Evolutionary conservation across 2,888 invertebrate species (phyloP), one percentile per base, ranked within the genome.

Genomic region (Elysia crispata): DNA sequence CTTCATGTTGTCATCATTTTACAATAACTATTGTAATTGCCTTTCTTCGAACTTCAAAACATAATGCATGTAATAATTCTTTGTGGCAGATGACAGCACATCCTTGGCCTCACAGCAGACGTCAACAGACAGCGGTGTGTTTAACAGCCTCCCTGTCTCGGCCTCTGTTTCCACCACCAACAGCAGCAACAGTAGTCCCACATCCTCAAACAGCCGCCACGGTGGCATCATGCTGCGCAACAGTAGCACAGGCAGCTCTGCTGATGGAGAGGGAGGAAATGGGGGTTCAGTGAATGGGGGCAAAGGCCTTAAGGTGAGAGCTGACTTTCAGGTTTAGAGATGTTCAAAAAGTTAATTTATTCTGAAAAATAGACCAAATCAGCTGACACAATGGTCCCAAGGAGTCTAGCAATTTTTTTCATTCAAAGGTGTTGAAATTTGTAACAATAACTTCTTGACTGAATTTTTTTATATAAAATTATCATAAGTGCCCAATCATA

Each of bases 51-150:
- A 1, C 13, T 25, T 8, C 5, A n/a, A 25, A 73, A 30, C n/a
- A n/a, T 30, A 5, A 13, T 18, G 11, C 69, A 30, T 15, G 15
- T 8, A 1, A 20, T 31, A 69, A 13, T 20, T 69, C 31, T 30
- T 11, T 30, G 41, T 49, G 20, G 1, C 69, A 72, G 87, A 86
- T n/a, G 88, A 89, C 64, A 82, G 84, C 0, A 79, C 85, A 0
- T 87, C 88, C 0, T 60, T 86, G 41, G 81, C 81, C 0, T 88
- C 88, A 8, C 86, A 88, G 73, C 78, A 82, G 74, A 86, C 87
- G 0, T 87, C 87, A 1, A 85, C 86, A 15, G 87, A 89, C 82
- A 88, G 87, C 79, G 88, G 88, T 11, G 83, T 87, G 30, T 88
- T 23, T 83, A 83, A 84, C 83, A 25, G 84, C 83, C 28, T 50